Conservation (phyloP, 2,888 invertebrate species). For the Lordiphosa fenestrarum region DNA sequence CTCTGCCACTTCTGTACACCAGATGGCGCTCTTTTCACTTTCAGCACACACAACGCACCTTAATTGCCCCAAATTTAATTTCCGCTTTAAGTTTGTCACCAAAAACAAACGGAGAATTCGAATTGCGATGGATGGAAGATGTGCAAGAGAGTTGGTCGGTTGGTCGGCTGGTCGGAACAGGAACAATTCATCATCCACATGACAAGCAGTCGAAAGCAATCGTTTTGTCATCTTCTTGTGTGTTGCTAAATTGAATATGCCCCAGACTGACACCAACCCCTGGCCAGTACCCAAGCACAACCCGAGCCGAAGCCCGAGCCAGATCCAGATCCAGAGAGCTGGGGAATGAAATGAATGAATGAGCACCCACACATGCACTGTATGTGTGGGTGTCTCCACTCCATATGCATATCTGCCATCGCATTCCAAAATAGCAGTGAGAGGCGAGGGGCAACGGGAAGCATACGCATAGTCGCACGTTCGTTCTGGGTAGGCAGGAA, state of each 20-base stretch:
- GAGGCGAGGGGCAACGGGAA: constrained; percentile 17
- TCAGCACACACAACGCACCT: constrained; percentile 15
- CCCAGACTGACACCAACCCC: constrained; percentile 29
- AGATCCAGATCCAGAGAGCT: constrained; percentile 7
- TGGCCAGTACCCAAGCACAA: constrained; percentile 2
- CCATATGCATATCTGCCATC: constrained; percentile 69
- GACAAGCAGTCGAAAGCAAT: constrained; percentile 79
- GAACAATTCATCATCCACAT: constrained; percentile 71
- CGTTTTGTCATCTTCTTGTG: constrained; percentile 79
- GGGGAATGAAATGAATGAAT: constrained; percentile 59
- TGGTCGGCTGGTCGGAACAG: constrained; percentile 53
- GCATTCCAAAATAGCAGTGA: constrained; percentile 65
- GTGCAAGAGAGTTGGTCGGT: constrained; percentile 13
- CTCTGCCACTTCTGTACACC: neutral
- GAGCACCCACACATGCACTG: constrained; percentile 32
- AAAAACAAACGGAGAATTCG: constrained; percentile 20
- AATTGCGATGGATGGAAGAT: constrained; percentile 23
- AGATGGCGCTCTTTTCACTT: too few relatives aligned
- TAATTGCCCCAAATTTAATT: constrained; percentile 69
- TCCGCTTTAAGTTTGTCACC: constrained; percentile 66
- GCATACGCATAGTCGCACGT: constrained; percentile 66
- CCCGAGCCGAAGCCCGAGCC: constrained; percentile 32
- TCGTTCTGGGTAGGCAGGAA: constrained; percentile 46
- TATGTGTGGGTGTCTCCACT: constrained; percentile 23
- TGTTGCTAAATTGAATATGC: constrained; percentile 80